Conservation (phyloP, 2,888 invertebrate species). For the Drosophila emarginata region DNA sequence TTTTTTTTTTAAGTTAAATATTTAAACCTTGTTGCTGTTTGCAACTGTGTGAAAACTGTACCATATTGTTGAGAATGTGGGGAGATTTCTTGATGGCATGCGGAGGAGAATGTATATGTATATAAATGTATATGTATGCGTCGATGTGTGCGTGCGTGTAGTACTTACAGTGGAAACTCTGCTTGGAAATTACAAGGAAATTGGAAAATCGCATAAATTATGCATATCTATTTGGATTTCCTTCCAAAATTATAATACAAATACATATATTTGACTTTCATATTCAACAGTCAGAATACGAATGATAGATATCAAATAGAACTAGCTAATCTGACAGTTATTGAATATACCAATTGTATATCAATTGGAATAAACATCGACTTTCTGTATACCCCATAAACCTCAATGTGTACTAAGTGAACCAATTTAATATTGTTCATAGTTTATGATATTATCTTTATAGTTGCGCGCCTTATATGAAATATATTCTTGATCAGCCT, state of each 20-base stretch:
- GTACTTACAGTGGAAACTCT: constrained; percentile 8
- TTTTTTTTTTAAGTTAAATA: constrained; percentile 26
- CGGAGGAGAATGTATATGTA: constrained; percentile 12
- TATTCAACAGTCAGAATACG: background rate
- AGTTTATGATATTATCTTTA: too few species aligned
- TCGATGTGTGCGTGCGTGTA: background rate
- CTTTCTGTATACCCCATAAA: background rate
- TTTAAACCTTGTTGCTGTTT: constrained; percentile 33
- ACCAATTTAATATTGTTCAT: too few species aligned
- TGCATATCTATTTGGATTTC: background rate
- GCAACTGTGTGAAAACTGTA: constrained; percentile 57
- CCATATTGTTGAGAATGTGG: constrained; percentile 56
- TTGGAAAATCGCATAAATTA: background rate
- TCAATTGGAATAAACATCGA: background rate
- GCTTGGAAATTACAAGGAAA: constrained; percentile 7
- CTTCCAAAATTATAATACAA: too few species aligned
- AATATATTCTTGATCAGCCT: too few species aligned
- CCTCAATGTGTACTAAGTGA: background rate
- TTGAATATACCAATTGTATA: background rate
- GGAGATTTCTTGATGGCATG: constrained; percentile 18
- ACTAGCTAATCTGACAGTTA: background rate
- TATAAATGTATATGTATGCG: background rate
- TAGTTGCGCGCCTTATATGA: too few species aligned
- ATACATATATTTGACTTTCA: too few species aligned
- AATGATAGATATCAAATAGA: background rate